These are phyloP conservation scores for Crotalus viridis DNA, from an alignment of 2,113 vertebrate species.

Conservation along the genomic window DNA sequence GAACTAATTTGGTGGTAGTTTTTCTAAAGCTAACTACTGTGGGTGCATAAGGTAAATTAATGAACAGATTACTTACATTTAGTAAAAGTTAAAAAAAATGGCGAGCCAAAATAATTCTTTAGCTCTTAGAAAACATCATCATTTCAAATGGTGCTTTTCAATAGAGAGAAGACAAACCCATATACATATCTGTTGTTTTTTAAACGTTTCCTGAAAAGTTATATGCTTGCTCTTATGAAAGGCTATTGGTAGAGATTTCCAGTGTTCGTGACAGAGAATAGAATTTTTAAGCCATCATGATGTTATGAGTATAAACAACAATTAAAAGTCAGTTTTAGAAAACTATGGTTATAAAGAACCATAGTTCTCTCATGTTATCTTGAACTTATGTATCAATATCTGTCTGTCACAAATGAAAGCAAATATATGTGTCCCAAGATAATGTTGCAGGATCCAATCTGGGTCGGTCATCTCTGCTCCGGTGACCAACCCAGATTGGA, in stretches of 20 bases:
- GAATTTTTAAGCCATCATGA: background rate
- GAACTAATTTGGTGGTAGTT: background rate
- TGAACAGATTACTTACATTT: background rate
- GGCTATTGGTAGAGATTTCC: background rate
- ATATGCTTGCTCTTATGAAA: background rate
- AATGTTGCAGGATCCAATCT: background rate
- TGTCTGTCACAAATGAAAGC: background rate
- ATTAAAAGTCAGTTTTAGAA: background rate
- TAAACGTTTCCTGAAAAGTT: background rate
- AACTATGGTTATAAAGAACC: background rate
- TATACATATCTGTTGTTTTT: background rate
- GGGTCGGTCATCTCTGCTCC: background rate
- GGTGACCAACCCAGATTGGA: background rate
- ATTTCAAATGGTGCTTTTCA: background rate
- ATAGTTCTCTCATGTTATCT: background rate
- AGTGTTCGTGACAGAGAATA: background rate
- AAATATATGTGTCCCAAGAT: background rate
- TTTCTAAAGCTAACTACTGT: background rate
- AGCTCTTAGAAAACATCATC: background rate
- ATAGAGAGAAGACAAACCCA: background rate
- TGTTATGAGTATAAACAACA: background rate
- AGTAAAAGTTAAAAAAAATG: background rate
- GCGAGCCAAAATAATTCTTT: background rate
- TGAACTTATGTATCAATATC: background rate
- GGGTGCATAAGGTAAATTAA: background rate